Base-by-base conservation (phyloP, 2,113 vertebrate species). In the Acrocephalus arundinaceus region DNA sequence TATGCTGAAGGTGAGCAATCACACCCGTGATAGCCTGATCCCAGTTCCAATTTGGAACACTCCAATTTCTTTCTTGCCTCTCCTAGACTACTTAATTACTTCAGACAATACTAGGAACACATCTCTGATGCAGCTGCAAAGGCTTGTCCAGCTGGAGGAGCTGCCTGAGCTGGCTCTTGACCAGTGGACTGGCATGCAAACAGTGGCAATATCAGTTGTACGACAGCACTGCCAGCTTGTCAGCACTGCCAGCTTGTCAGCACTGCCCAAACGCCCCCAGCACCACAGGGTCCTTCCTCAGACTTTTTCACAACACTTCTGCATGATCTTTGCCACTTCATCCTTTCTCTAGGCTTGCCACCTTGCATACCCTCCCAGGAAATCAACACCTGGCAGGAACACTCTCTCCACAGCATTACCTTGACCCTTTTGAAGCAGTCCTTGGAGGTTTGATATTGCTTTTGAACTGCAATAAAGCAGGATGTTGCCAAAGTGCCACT, bases 401-500 rank as follows among this genome's bases (percentile, higher is more conserved):
- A 12, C 15, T 28, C 14, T 13, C 39, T 59, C 48, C 43, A 8
- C 39, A 63, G 24, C 43, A 74, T 18, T 55, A 59, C 20, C 30
- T 37, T 37, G 12, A 78, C 23, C 52, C 70, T 68, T 58, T 11
- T 63, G 37, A 61, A 90, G 55, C 0, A 0, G n/a, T 45, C 67
- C 72, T 73, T 65, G 49, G 49, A 78, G 87, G 37, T 70, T 68
- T 80, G 33, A 77, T 1, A 1, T 31, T 2, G 3, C 33, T 66
- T 39, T 2, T 70, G 79, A 94, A 51, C 28, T 15, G 21, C 55
- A 86, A 30, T 74, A 62, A 84, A 93, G 59, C 23, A 77, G 51
- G 33, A 70, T 2, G 3, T 2, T 80, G 86, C 75, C 15, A 2
- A 83, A 85, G 83, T 0, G 0, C 27, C 1, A 0, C 51, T 33